phyloP scores from a whole-genome alignment of 1,140 invertebrate genomes.

The Drosophila willistoni region DNA sequence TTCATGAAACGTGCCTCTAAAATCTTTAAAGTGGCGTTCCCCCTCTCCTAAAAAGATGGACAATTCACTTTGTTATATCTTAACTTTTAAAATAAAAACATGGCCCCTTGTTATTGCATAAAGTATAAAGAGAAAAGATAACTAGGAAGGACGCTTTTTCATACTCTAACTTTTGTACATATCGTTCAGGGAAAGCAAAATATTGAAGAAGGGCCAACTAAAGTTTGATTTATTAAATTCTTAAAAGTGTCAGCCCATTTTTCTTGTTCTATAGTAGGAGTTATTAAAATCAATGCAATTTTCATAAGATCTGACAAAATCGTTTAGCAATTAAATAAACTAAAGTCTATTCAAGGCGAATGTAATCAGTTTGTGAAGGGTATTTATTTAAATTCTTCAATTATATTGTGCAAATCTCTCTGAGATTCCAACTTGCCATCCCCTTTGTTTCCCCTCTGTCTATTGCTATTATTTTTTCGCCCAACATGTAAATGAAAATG shows the following conservation, averaged over 20 bases:
- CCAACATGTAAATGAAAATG: slow-evolving; percentile 51
- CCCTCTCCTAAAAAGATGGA: background rate
- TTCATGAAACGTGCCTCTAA: slow-evolving; percentile 30
- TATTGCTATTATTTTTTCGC: background rate
- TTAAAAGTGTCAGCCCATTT: too few species aligned
- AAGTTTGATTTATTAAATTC: too few species aligned
- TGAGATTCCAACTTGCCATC: background rate
- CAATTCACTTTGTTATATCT: slow-evolving; percentile 18
- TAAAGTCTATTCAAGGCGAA: too few species aligned
- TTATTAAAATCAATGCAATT: too few species aligned
- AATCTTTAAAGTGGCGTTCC: slow-evolving; percentile 15
- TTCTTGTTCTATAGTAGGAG: too few species aligned
- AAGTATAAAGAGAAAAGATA: background rate
- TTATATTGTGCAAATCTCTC: slow-evolving; percentile 18
- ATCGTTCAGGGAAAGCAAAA: too few species aligned
- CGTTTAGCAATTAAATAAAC: too few species aligned
- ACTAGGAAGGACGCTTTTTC: background rate
- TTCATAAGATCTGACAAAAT: too few species aligned
- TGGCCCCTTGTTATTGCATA: background rate
- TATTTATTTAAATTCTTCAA: slow-evolving; percentile 21
- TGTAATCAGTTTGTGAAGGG: background rate
- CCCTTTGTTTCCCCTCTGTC: background rate
- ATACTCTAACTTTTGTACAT: background rate
- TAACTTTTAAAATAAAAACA: slow-evolving; percentile 36
- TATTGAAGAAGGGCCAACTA: too few species aligned